Evolutionary conservation across 2,888 invertebrate genomes (phyloP).

Genomic region (Tipula helvola): DNA sequence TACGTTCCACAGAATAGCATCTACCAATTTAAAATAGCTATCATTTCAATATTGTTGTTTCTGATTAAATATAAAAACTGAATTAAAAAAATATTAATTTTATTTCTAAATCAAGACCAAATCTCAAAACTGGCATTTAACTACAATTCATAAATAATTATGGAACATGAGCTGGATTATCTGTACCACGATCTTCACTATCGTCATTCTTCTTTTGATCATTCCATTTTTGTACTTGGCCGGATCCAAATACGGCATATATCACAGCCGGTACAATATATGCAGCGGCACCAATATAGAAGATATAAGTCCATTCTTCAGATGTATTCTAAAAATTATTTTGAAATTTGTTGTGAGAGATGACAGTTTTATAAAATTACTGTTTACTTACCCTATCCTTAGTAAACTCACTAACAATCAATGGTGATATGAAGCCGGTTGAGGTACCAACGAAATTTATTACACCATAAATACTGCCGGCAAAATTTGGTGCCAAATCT

Average conservation of each 20-base stretch:
- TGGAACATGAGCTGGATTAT: not conserved
- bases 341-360: not conserved
- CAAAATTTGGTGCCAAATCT: constrained; percentile 61
- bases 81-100: not conserved
- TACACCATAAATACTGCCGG: constrained; percentile 58
- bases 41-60: too few relatives aligned
- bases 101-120: not conserved
- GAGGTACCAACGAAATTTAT: constrained; percentile 59
- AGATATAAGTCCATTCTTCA: constrained; percentile 60
- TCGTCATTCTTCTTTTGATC: not conserved
- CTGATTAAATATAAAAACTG: too few relatives aligned
- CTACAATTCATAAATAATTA: not conserved
- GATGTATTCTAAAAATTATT: constrained; percentile 49
- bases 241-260: constrained; percentile 59
- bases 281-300: constrained; percentile 55
- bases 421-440: constrained; percentile 58
- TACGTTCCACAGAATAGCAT: too few relatives aligned
- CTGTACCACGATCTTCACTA: not conserved
- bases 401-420: constrained; percentile 50
- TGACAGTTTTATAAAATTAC: not conserved
- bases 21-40: not conserved
- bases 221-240: constrained; percentile 61
- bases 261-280: constrained; percentile 58
- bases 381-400: constrained; percentile 38
- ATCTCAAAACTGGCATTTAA: not conserved